A percentile compares a stretch with the other conserved stretches of the same genome.
Conservation (phyloP, 92 coral and sea anemone species). For the Palythoa caribaeorum region DNA sequence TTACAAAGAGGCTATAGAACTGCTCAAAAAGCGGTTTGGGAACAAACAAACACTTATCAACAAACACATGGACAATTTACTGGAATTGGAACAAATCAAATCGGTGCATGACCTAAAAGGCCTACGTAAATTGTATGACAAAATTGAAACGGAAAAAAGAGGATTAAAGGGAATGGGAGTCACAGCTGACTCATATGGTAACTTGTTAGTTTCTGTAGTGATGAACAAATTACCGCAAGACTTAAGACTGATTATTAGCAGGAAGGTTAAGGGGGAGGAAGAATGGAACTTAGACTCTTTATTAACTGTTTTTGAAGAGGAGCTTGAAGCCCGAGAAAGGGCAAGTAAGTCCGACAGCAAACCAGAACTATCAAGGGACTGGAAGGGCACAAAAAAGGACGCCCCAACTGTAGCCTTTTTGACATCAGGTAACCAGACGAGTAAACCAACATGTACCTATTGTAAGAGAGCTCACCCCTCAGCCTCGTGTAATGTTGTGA, state of each 20-base stretch:
- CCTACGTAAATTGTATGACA: not conserved
- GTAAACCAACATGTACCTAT: not conserved
- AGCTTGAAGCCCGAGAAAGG: conserved; percentile 16
- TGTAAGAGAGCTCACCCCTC: conserved; percentile 39
- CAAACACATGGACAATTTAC: conserved; percentile 64
- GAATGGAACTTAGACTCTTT: conserved; percentile 3
- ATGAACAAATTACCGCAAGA: conserved; percentile 2
- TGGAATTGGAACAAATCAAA: conserved; percentile 30
- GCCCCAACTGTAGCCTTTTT: conserved; percentile 19
- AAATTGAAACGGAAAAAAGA: not conserved
- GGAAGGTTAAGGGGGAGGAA: not conserved
- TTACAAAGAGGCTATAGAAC: conserved; percentile 64
- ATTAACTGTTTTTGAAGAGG: conserved; percentile 19
- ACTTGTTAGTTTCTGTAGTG: not conserved
- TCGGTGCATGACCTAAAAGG: not conserved
- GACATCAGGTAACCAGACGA: not conserved
- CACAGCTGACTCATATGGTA: not conserved
- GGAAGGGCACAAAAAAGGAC: conserved; percentile 1
- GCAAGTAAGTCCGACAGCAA: conserved; percentile 6
- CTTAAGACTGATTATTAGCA: not conserved
- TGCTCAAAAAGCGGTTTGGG: conserved; percentile 62
- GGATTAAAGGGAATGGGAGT: not conserved
- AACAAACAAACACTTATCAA: conserved; percentile 65
- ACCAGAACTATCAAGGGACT: conserved; percentile 1
- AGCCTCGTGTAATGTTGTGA: conserved; percentile 26